phyloP scores from a whole-genome alignment of 2,888 invertebrate species.

The Drosophila dives region DNA sequence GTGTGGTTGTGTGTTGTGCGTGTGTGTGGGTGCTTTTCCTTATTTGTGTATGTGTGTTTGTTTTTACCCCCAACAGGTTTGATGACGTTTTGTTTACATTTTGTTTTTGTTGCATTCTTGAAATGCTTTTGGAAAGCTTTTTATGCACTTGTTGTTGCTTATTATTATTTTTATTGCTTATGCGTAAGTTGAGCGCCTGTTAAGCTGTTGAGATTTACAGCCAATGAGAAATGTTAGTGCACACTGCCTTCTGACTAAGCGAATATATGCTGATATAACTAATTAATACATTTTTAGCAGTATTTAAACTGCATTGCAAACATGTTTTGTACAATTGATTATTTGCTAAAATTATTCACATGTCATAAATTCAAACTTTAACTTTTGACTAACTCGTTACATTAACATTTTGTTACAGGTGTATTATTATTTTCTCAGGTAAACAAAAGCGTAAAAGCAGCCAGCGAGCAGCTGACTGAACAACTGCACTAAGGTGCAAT shows the following conservation, averaged over 20 bases:
- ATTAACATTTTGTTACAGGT: slow-evolving; percentile 28
- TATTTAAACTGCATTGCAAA: no score
- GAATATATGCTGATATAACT: neutral
- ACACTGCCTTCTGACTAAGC: neutral
- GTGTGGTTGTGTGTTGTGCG: neutral
- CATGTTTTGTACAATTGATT: no score
- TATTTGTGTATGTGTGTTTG: slow-evolving; percentile 1
- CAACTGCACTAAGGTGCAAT: slow-evolving; percentile 28
- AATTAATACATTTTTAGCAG: neutral
- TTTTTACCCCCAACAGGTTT: slow-evolving; percentile 33
- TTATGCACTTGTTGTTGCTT: slow-evolving; percentile 6
- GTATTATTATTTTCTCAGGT: slow-evolving; percentile 13
- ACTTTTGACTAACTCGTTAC: slow-evolving; percentile 13
- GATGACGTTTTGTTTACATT: slow-evolving; percentile 75
- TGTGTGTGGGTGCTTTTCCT: slow-evolving; percentile 1
- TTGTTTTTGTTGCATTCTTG: slow-evolving; percentile 33
- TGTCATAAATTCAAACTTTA: neutral
- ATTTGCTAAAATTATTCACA: neutral
- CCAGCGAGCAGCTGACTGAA: slow-evolving; percentile 35
- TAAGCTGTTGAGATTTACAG: slow-evolving; percentile 23
- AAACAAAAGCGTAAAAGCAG: slow-evolving; percentile 26
- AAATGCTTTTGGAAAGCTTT: slow-evolving; percentile 38
- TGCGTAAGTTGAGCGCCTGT: slow-evolving; percentile 18
- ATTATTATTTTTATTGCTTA: slow-evolving; percentile 12
- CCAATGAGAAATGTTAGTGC: slow-evolving; percentile 33